Conservation (phyloP, 2,888 invertebrate species). For the Caenorhabditis sp. region DNA sequence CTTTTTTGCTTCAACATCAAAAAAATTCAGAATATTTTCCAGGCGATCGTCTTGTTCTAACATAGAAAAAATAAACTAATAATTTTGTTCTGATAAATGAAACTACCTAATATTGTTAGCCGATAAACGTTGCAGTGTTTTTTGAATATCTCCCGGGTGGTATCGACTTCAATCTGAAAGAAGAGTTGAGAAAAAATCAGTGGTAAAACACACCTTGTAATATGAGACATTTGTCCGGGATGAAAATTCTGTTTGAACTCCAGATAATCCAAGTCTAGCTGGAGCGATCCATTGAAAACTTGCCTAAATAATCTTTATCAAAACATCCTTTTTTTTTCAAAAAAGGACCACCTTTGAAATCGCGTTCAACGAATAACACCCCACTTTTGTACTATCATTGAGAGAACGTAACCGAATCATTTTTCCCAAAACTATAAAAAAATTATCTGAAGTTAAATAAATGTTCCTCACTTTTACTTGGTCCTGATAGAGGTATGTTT, state of each 20-base stretch:
- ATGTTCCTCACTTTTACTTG: conserved; percentile 39
- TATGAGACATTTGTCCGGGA: conserved; percentile 27
- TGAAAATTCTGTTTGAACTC: conserved; percentile 37
- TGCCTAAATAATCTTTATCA: conserved; percentile 46
- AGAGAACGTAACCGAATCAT: conserved; percentile 35
- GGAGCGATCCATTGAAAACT: conserved; percentile 51
- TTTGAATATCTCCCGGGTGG: conserved; percentile 35
- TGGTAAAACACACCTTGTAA: conserved; percentile 23
- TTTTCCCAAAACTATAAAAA: conserved; percentile 48
- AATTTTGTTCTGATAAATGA: not conserved
- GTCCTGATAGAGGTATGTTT: conserved; percentile 47
- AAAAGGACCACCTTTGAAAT: conserved; percentile 43
- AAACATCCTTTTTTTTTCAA: not conserved
- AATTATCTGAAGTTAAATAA: no score
- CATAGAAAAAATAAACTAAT: not conserved
- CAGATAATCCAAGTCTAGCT: conserved; percentile 28
- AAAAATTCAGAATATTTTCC: conserved; percentile 31
- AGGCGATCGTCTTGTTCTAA: conserved; percentile 43
- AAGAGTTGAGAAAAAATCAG: not conserved
- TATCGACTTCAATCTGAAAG: conserved; percentile 47
- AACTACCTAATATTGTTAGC: conserved; percentile 47
- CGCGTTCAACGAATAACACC: conserved; percentile 26
- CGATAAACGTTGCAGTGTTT: conserved; percentile 43
- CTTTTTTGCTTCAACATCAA: conserved; percentile 37
- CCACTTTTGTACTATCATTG: conserved; percentile 28